Evolutionary conservation across 1,140 invertebrate species (phyloP).

Genomic region (Drosophila simulans): DNA sequence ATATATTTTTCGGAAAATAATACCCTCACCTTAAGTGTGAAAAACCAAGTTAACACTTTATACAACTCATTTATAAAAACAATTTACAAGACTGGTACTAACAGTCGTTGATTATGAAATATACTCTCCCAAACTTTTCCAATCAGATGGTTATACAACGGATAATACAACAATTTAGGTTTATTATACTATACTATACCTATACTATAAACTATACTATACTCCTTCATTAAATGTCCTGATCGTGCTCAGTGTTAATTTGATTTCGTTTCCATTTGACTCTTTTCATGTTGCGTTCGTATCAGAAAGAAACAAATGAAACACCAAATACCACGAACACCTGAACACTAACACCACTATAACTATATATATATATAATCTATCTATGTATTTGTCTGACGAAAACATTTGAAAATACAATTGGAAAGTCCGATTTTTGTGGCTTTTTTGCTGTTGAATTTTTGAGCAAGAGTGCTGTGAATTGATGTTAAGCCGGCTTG

Average conservation of each 20-base stretch:
- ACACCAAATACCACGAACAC: constrained; percentile 25
- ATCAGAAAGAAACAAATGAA: constrained; percentile 27
- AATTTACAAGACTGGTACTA: neutral
- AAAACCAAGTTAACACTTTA: no score
- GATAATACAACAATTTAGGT: constrained; percentile 15
- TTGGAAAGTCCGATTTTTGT: constrained; percentile 36
- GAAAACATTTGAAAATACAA: constrained; percentile 7
- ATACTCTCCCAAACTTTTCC: neutral
- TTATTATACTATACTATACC: constrained; percentile 26
- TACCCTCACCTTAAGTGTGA: neutral
- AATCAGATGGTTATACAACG: constrained; percentile 12
- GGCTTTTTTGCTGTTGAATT: constrained; percentile 25
- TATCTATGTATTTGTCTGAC: constrained; percentile 43
- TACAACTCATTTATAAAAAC: neutral
- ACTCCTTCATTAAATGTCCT: constrained; percentile 73
- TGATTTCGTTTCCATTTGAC: constrained; percentile 64
- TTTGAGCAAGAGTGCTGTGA: constrained; percentile 40
- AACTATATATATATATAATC: constrained; percentile 7
- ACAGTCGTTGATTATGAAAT: neutral
- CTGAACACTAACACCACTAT: constrained; percentile 23
- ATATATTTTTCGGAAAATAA: neutral
- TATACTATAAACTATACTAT: constrained; percentile 33
- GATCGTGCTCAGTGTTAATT: constrained; percentile 74
- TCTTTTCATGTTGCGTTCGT: constrained; percentile 62
- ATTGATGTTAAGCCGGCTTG: constrained; percentile 31